Evolutionary conservation across 2,888 invertebrate genomes (phyloP).

Genomic region (Pycnomerus fuliginosus): DNA sequence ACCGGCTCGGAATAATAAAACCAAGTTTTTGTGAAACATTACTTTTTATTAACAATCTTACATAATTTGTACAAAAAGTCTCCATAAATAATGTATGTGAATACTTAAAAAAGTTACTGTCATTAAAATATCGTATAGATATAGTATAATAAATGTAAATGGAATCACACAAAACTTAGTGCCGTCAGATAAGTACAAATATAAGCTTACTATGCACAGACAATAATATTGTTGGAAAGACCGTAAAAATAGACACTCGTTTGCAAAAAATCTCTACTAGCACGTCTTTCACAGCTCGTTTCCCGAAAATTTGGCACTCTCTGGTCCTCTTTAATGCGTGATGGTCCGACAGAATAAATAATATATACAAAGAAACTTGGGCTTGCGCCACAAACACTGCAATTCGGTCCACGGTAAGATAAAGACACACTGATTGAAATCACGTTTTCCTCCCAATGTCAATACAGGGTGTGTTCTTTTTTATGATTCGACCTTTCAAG

Average conservation of each 20-base stretch:
- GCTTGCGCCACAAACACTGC: not conserved
- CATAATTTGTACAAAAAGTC: slow-evolving; percentile 26
- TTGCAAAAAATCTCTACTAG: slow-evolving; percentile 10
- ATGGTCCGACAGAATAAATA: slow-evolving; percentile 7
- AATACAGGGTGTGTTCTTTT: slow-evolving; percentile 11
- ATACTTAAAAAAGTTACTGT: not conserved
- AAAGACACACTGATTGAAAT: slow-evolving; percentile 24
- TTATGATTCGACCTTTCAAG: slow-evolving; percentile 30
- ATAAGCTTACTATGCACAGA: not conserved
- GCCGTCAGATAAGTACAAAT: not conserved
- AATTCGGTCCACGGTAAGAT: not conserved
- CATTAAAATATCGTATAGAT: not conserved
- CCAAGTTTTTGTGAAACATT: slow-evolving; percentile 16
- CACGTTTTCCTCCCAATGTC: slow-evolving; percentile 20
- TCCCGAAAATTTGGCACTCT: not conserved
- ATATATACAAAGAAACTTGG: slow-evolving; percentile 9
- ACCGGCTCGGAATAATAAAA: slow-evolving; percentile 1
- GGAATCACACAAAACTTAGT: slow-evolving; percentile 12
- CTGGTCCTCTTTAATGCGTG: no score
- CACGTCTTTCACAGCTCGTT: slow-evolving; percentile 23
- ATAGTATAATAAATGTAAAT: slow-evolving; percentile 2
- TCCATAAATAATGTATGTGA: not conserved
- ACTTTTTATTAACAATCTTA: slow-evolving; percentile 29
- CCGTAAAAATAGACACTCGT: not conserved
- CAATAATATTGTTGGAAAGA: not conserved